Evolutionary conservation across 2,888 invertebrate species (phyloP).

Genomic region (Matsumyia berberina): DNA sequence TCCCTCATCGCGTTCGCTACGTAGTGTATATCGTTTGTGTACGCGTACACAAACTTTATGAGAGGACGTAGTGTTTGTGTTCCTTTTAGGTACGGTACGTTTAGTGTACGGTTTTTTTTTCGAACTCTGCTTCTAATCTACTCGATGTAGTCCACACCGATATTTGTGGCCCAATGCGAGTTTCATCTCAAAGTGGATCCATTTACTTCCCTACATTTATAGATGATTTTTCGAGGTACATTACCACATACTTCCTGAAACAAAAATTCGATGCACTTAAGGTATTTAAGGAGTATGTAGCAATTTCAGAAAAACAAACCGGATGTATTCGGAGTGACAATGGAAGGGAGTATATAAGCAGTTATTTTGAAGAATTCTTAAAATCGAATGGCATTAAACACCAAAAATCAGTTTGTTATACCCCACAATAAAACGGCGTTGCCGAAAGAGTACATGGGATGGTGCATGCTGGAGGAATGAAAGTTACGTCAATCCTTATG

Average conservation of each 20-base stretch:
- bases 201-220: background rate
- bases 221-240: background rate
- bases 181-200: background rate
- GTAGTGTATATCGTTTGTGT: no score
- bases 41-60: no score
- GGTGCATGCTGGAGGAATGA: conserved; percentile 65
- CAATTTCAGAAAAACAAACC: conserved; percentile 44
- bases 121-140: background rate
- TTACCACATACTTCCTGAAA: conserved; percentile 20
- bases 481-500: conserved; percentile 66
- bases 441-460: conserved; percentile 76
- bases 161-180: background rate
- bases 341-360: conserved; percentile 5
- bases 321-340: conserved; percentile 16
- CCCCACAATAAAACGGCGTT: conserved; percentile 76
- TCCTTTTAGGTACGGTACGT: no score
- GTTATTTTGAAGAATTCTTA: conserved; percentile 62
- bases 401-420: conserved; percentile 50
- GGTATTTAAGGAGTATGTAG: conserved; percentile 48
- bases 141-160: background rate
- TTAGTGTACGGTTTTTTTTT: no score
- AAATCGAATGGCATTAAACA: background rate
- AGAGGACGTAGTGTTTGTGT: no score
- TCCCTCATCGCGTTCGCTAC: no score
- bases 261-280: conserved; percentile 45